Evolutionary conservation across 1,140 invertebrate genomes (phyloP), one percentile per base, ranked within the genome.

Genomic region (Anthonomus grandis): DNA sequence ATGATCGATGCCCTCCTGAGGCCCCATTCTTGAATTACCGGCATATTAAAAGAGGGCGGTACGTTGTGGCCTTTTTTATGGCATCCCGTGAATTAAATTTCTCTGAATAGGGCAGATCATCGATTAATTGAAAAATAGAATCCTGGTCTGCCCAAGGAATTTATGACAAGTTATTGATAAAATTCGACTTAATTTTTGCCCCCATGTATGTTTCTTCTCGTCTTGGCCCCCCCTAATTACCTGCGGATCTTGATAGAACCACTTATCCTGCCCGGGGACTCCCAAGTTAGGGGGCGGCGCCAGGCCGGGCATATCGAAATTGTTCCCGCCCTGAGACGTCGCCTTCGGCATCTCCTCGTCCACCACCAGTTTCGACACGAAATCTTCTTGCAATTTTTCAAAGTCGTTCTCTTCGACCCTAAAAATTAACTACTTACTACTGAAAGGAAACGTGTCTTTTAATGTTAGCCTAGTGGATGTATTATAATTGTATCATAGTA

Each of bases 171-270:
- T 17, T 2, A n/a, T 41, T 17, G 38, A n/a, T 41, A 45, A 45
- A 45, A 6, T 45, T 45, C 4, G 8, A 23, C 10, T 45, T 45
- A n/a, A 45, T n/a, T 45, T 23, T 12, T 23, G 19, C 38, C 22
- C n/a, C n/a, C n/a, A n/a, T n/a, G n/a, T n/a, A n/a, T n/a, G n/a
- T n/a, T n/a, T n/a, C n/a, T n/a, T n/a, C n/a, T n/a, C n/a, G n/a
- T n/a, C n/a, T n/a, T n/a, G n/a, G n/a, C 27, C 27, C n/a, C 27
- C 27, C 6, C 27, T n/a, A 38, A 47, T 38, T 47, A 80, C 80
- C 64, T 91, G 86, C 15, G 91, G 92, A 78, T 93, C 89, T 63
- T 85, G 78, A 74, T 92, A 92, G 69, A 83, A 90, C 90, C 90
- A 93, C 70, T 87, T 85, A 64, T 82, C 85, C 67, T 79, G 78